phyloP scores from a whole-genome alignment of 2,888 invertebrate species.

The Drosophila meridiana region DNA sequence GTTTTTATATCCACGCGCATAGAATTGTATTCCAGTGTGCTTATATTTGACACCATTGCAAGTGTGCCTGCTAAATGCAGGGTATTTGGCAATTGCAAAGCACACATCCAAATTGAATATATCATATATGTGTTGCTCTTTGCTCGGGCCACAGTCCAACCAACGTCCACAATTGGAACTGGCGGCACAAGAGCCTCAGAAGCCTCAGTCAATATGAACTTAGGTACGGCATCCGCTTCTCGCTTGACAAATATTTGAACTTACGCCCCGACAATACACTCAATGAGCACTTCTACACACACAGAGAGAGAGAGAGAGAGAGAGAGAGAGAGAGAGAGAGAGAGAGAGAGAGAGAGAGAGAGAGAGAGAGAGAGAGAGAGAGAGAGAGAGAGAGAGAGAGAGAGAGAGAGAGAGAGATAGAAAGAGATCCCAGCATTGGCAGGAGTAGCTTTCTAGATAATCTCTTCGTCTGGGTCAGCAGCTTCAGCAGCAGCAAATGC shows the following conservation, averaged over 20 bases:
- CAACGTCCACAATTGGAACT: slow-evolving; percentile 9
- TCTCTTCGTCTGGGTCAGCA: background rate
- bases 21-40: background rate
- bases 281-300: background rate
- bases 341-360: too few relatives aligned
- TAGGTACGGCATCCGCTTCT: slow-evolving; percentile 13
- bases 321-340: background rate
- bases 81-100: background rate
- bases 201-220: slow-evolving; percentile 32
- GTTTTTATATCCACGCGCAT: background rate
- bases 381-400: too few relatives aligned
- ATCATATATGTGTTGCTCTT: background rate
- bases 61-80: background rate
- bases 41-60: background rate
- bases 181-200: background rate
- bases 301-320: background rate
- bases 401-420: background rate
- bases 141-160: slow-evolving; percentile 2
- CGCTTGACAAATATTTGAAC: slow-evolving; percentile 41
- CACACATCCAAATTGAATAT: background rate
- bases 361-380: background rate
- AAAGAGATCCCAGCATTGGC: background rate
- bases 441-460: slow-evolving; percentile 7
- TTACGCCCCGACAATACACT: slow-evolving; percentile 29
- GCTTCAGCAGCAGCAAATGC: background rate